Evolutionary conservation across 2,888 invertebrate genomes (phyloP), one percentile per base, ranked within the genome.

Genomic region (Beris chalybata): DNA sequence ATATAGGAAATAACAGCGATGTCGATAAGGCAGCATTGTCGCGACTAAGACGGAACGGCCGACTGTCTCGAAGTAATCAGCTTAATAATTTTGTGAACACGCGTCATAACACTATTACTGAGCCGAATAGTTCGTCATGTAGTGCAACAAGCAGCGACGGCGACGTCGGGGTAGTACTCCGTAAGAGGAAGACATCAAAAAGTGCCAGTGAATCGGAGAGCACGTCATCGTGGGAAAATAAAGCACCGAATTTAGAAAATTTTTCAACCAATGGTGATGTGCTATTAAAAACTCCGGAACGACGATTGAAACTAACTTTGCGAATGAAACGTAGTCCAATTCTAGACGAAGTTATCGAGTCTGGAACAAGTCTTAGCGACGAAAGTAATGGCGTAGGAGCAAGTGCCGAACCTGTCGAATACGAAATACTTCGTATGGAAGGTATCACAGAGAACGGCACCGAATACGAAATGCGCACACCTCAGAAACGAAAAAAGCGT

Each of bases 281-380:
- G 4, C 64, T 80, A 22, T 64, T 80, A 6, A 81, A 81, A 70
- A 81, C 81, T 1, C 81, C 81, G 0, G 81, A 81, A 70, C 74
- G 81, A 5, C 74, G 90, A 5, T 78, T 93, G 61, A 93, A 93
- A 76, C 78, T 95, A 69, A 93, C 93, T 5, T 80, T 95, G 67
- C 86, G 93, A 5, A 91, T 95, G 85, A 94, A 95, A 78, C 86
- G 93, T 38, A 93, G 92, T 71, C 93, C 93, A 2, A 89, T 92
- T 64, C 81, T 92, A 56, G 93, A 94, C 75, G 93, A 94, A 75
- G 87, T 91, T 1, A 88, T 92, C 75, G 92, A 93, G 77, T 89
- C 89, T n/a, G 89, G 89, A 32, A 88, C 88, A 15, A 88, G 86
- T 74, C 78, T 89, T 57, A 86, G 86, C 73, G 87, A 87, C 71